Conservation (phyloP, 2,888 invertebrate species). For the Panzeria rudis region DNA sequence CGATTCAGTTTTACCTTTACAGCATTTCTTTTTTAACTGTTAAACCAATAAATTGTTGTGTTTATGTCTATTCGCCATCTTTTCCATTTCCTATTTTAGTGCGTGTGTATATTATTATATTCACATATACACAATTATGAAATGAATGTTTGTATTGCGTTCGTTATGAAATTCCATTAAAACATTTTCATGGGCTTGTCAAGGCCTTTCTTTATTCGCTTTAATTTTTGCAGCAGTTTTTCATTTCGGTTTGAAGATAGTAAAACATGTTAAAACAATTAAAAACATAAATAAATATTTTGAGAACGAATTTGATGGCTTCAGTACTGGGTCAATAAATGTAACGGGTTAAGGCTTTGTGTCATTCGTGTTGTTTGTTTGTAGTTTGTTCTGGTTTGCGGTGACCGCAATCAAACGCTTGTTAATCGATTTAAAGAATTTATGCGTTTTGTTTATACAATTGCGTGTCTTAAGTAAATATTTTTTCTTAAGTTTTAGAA, state of each 20-base stretch:
- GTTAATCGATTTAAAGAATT: conserved; percentile 65
- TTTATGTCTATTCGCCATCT: conserved; percentile 45
- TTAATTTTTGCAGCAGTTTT: conserved; percentile 20
- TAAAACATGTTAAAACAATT: conserved; percentile 15
- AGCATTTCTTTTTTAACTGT: conserved; percentile 10
- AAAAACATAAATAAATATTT: conserved; percentile 28
- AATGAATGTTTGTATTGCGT: conserved; percentile 1
- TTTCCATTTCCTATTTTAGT: conserved; percentile 35
- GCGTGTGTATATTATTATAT: background rate
- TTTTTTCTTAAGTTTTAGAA: conserved; percentile 25
- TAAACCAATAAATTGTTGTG: conserved; percentile 43
- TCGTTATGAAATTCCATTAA: conserved; percentile 33
- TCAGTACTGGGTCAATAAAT: conserved; percentile 52
- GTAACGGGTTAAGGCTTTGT: conserved; percentile 44
- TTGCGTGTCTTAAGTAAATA: conserved; percentile 60
- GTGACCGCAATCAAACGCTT: conserved; percentile 45
- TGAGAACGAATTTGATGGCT: background rate
- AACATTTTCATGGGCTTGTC: conserved; percentile 59
- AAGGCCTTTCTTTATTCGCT: conserved; percentile 55
- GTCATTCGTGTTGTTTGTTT: background rate
- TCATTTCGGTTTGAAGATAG: conserved; percentile 14
- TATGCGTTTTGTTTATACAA: conserved; percentile 24
- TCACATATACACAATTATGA: background rate
- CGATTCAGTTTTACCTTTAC: conserved; percentile 27
- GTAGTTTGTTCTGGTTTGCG: background rate